Percentiles rank a stretch among this genome's conserved stretches.
Conservation (phyloP, 64 coral and sea anemone species). For the Pocillopora verrucosa region DNA sequence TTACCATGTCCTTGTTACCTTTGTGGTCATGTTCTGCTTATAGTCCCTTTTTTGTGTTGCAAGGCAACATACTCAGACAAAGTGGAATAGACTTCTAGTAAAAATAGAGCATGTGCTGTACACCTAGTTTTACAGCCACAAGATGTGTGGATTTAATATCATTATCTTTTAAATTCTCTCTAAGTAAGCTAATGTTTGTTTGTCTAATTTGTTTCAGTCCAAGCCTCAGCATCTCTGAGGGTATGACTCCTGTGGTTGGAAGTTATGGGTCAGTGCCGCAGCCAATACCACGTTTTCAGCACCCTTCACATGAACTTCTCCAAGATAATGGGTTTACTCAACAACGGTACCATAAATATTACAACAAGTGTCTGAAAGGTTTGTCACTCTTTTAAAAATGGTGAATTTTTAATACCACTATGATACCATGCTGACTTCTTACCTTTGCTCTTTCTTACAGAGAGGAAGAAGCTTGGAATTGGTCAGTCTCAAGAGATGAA, state of each 20-base stretch:
- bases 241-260: constrained; percentile 39
- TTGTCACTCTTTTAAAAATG: background rate
- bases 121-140: too few species aligned
- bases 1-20: too few species aligned
- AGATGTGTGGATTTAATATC: too few species aligned
- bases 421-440: background rate
- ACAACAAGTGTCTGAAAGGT: constrained; percentile 94
- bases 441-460: constrained; percentile 32
- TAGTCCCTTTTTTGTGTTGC: too few species aligned
- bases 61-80: too few species aligned
- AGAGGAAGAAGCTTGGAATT: constrained; percentile 84
- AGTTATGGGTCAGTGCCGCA: constrained; percentile 91
- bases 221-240: constrained; percentile 46
- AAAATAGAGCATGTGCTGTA: too few species aligned
- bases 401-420: background rate
- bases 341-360: constrained; percentile 88
- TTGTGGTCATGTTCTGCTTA: too few species aligned
- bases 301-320: constrained; percentile 94
- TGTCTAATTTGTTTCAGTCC: background rate
- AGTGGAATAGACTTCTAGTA: too few species aligned
- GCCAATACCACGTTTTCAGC: constrained; percentile 96
- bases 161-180: too few species aligned
- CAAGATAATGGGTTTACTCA: constrained; percentile 94
- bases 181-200: background rate
- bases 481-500: constrained; percentile 98